Evolutionary conservation across 2,797 vertebrate species (phyloP).

Genomic region (Siniperca undulata): DNA sequence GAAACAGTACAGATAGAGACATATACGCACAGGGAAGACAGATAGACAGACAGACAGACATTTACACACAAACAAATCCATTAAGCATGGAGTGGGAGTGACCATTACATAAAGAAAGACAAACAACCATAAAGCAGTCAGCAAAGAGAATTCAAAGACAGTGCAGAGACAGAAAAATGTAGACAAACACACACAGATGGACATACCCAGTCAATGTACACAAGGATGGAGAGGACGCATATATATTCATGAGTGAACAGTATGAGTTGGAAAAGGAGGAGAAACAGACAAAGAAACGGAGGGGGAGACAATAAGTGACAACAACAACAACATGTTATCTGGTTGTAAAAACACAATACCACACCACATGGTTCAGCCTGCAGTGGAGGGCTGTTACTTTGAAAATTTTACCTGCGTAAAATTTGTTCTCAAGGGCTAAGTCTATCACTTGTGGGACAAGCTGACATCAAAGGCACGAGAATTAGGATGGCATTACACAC

Average conservation of each 20-base stretch:
- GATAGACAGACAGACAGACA: constrained; percentile 22
- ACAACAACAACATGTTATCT: constrained; percentile 59
- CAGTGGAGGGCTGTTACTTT: background rate
- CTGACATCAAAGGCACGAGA: constrained; percentile 53
- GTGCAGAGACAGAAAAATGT: constrained; percentile 4
- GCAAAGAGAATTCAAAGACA: background rate
- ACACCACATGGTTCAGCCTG: constrained; percentile 20
- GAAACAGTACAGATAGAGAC: constrained; percentile 47
- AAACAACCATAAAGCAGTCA: background rate
- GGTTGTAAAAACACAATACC: constrained; percentile 36
- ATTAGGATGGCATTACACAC: constrained; percentile 22
- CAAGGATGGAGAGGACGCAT: constrained; percentile 68
- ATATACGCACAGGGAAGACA: constrained; percentile 31
- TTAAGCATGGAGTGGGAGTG: background rate
- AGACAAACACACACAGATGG: constrained; percentile 65
- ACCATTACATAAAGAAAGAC: constrained; percentile 15
- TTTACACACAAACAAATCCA: constrained; percentile 9
- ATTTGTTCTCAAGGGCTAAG: background rate
- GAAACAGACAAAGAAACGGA: constrained; percentile 55
- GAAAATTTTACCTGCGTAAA: background rate
- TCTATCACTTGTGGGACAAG: constrained; percentile 17
- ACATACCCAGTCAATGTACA: constrained; percentile 79
- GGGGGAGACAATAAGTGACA: constrained; percentile 59
- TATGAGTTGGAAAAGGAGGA: constrained; percentile 38
- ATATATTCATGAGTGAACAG: constrained; percentile 57